Base-by-base conservation (phyloP, 2,113 vertebrate species). In the Amblyopsis rosae region DNA sequence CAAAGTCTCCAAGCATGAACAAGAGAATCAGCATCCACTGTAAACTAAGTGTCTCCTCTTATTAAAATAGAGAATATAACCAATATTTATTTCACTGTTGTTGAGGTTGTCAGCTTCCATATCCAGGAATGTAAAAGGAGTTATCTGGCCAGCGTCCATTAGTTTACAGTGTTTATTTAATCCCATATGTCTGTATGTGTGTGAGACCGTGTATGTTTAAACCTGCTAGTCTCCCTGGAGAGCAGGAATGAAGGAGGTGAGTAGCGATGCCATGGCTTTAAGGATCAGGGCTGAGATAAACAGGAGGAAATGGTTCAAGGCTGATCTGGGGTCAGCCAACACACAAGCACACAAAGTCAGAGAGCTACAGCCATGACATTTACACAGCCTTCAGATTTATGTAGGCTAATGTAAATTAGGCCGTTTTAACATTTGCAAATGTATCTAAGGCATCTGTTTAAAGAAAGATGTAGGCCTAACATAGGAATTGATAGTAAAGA, bases 251-350 rank as follows among this genome's bases (percentile, higher is more conserved):
- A 91, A 91, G 59, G 90, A 90, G 70, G 89, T 92, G 80, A 92
- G 85, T 49, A 90, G 72, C 0, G 88, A 90, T 0, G 90, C 87
- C 77, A 90, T 70, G 16, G 90, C 91, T 86, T 92, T 92, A 41
- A 89, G 89, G 63, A 91, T 88, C 64, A 90, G 82, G 0, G 90
- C 89, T 0, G 89, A 91, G 81, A 92, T 91, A 81, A 92, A 91
- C 45, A 91, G 82, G 61, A 91, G 82, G 16, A 92, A 87, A 35
- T 92, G 89, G 55, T 90, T 88, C 32, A 87, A 73, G 68, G 89
- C 88, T 48, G 67, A 69, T 47, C 65, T 77, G 50, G 79, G 72
- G 56, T 88, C 66, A 0, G 35, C 35, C 35, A 41, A 41, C 35
- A 7, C 35, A 41, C 35, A 5, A 41, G 7, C 35, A 41, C 35